phyloP scores from a whole-genome alignment of 2,797 vertebrate genomes.

The Macroramphosus scolopax region DNA sequence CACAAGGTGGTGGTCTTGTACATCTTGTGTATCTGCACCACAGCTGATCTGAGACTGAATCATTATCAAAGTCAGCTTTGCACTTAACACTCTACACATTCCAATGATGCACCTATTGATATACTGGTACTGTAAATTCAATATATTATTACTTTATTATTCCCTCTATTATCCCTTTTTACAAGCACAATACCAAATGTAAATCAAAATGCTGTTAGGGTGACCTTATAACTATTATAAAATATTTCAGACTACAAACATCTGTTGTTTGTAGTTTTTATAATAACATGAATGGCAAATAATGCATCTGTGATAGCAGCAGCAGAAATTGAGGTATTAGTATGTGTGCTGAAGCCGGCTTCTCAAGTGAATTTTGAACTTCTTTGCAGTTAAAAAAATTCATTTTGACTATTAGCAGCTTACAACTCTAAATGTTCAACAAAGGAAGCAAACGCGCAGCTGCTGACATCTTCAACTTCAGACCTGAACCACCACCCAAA shows the following conservation, averaged over 20 bases:
- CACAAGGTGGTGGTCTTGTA: conserved; percentile 67
- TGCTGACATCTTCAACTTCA: conserved; percentile 26
- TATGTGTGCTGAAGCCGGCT: background rate
- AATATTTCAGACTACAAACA: too few species aligned
- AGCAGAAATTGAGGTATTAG: conserved; percentile 29
- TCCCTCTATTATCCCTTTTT: too few species aligned
- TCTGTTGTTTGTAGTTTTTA: too few species aligned
- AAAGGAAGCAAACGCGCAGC: conserved; percentile 33
- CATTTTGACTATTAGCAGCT: background rate
- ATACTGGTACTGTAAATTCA: too few species aligned
- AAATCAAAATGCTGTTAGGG: background rate
- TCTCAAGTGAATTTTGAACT: background rate
- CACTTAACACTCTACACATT: too few species aligned
- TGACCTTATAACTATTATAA: too few species aligned
- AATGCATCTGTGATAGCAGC: conserved; percentile 17
- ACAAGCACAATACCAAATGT: conserved; percentile 4
- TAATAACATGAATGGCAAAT: too few species aligned
- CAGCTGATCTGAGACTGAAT: background rate
- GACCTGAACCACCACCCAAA: conserved; percentile 68
- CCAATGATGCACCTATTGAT: too few species aligned
- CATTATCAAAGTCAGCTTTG: too few species aligned
- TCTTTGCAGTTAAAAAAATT: background rate
- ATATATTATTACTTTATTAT: too few species aligned
- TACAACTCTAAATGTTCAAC: conserved; percentile 5
- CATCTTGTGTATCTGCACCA: background rate